Base-by-base conservation (phyloP, 2,113 vertebrate genomes). In the Odocoileus hemionus region DNA sequence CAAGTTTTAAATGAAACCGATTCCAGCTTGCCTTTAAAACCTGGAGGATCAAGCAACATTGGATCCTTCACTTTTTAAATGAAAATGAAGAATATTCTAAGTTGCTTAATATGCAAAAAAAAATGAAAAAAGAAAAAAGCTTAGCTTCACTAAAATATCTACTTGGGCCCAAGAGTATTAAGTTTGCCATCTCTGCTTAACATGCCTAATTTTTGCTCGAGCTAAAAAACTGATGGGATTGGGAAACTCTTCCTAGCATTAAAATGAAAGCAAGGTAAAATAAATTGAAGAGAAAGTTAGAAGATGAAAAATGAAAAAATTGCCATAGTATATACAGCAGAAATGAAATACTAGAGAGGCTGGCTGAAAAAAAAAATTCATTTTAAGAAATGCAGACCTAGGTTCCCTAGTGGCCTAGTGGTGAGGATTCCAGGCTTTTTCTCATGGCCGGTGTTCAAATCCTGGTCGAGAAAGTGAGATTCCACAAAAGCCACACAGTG, bases 21-120 rank as follows among this genome's bases (percentile, higher is more conserved):
- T 79, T 84, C 21, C 84, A 96, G 50, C 39, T 82, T 90, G 17
- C 25, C 36, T 91, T 93, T 93, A 76, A 95, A 96, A 92, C 84
- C 1, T 64, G 14, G 30, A 95, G 13, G 64, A 45, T 23, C 5
- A 26, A 50, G 47, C 25, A 87, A 96, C 43, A 84, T 10, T 67
- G 45, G 26, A 52, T 14, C 36, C 5, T 57, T 78, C n/a, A 80
- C 85, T 61, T 61, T 36, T 36, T 4, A 30, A 86, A 91, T 54
- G 11, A 89, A 97, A 88, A 90, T 16, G 21, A 96, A 64, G 39
- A 86, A 47, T 54, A 58, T 58, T 67, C n/a, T 78, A 85, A 74
- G 5, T 78, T 94, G 36, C 52, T 67, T 83, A 82, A 76, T 33
- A 91, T 10, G 36, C 28, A 87, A 90, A 96, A 30, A 50, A 50